Base-by-base conservation (phyloP, 2,888 invertebrate species). In the Deilephila elpenor region DNA sequence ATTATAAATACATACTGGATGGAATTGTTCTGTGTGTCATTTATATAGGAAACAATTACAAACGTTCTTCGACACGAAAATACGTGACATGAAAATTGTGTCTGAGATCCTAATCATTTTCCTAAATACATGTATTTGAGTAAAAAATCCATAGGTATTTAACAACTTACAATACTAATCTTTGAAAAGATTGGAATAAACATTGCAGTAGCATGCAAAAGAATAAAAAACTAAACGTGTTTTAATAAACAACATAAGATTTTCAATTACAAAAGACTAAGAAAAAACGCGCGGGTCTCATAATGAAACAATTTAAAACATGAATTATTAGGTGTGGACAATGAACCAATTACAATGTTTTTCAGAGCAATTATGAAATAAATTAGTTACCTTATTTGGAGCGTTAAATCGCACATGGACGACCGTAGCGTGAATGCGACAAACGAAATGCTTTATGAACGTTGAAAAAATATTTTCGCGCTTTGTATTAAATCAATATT, bases 351-450 rank as follows among this genome's bases (percentile, higher is more conserved):
- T 64, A 64, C 44, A 14, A 67, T 67, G n/a, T 70, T 74, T 62
- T 70, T 72, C 56, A 64, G 62, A 67, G 56, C 67, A 74, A 73
- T 74, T 70, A 73, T 73, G 67, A 73, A 62, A 70, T 74, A 56
- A 75, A 75, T 70, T n/a, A n/a, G n/a, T n/a, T 72, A 25, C 53
- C 44, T 62, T 71, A 70, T 76, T 78, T 74, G 74, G 77, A 79
- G 78, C 78, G 77, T 76, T 75, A 75, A 77, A 78, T 77, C 73
- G 76, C 76, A 72, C 70, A 71, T 72, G 59, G 25, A 73, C 56
- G 67, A n/a, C 56, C 11, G 56, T 56, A n/a, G 56, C 70, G 72
- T 64, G 67, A 73, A 76, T 59, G 70, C 75, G 78, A 78, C 75
- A 79, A 75, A 74, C 71, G 70, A 59, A 75, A 71, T 60, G 60